phyloP scores from a whole-genome alignment of 2,797 vertebrate species.

The Nyctalus aviator region DNA sequence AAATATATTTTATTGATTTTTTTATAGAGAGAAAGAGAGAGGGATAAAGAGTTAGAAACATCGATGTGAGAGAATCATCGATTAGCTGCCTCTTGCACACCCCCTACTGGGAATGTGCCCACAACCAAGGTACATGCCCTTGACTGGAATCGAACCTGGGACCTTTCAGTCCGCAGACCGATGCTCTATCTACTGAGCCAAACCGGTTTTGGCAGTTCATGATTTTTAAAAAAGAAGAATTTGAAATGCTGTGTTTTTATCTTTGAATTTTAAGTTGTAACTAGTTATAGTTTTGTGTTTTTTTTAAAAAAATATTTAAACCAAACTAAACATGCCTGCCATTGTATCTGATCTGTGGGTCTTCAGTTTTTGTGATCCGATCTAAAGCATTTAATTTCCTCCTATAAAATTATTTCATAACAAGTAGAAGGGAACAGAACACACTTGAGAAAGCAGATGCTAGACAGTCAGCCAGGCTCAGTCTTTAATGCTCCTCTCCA shows the following conservation, averaged over 20 bases:
- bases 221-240: not conserved
- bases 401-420: not conserved
- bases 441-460: not conserved
- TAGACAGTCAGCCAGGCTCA: not conserved
- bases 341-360: not conserved
- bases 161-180: no score
- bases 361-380: conserved; percentile 7
- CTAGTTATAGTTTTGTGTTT: not conserved
- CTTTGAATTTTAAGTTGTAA: not conserved
- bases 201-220: not conserved
- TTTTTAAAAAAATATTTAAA: not conserved
- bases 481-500: not conserved
- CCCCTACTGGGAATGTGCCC: no score
- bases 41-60: no score
- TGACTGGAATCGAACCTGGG: no score
- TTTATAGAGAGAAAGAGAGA: no score
- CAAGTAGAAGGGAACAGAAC: not conserved
- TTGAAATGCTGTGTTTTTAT: not conserved
- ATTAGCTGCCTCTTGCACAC: no score
- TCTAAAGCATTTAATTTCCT: not conserved
- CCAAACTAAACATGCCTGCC: not conserved
- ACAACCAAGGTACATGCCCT: no score
- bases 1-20: no score
- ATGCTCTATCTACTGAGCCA: no score
- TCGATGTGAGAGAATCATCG: no score